Conservation (phyloP, 2,888 invertebrate genomes). For the Diplolepis rosae region DNA sequence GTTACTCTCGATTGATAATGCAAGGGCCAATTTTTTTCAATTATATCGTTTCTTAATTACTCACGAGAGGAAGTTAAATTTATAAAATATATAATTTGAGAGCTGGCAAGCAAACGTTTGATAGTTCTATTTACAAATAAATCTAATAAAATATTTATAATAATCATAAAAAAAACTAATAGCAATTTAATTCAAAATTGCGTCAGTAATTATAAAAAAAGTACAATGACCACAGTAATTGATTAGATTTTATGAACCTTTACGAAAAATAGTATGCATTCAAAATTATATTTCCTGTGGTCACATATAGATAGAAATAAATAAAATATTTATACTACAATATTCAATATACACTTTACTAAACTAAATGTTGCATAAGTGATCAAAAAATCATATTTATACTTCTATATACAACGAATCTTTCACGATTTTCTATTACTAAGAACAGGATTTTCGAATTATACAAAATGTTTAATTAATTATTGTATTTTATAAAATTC, state of each 20-base stretch:
- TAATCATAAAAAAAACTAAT: background rate
- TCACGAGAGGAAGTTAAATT: background rate
- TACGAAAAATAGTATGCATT: background rate
- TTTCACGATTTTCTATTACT: background rate
- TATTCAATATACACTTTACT: too few relatives aligned
- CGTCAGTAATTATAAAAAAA: background rate
- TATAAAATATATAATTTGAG: background rate
- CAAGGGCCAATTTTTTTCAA: slow-evolving; percentile 1
- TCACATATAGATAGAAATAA: background rate
- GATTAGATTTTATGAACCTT: background rate
- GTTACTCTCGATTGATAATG: slow-evolving; percentile 12
- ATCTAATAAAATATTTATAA: background rate
- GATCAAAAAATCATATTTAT: background rate
- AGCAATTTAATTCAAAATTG: background rate
- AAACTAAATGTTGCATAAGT: too few relatives aligned
- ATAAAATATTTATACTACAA: background rate
- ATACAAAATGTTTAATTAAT: background rate
- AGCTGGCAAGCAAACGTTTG: background rate
- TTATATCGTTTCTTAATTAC: background rate
- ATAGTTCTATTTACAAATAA: background rate
- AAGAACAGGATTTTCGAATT: background rate
- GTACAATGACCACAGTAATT: too few relatives aligned
- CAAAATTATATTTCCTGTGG: background rate
- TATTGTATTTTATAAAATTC: background rate
- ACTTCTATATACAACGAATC: background rate